Conservation (phyloP, 92 coral and sea anemone species). For the Pocillopora grandis region DNA sequence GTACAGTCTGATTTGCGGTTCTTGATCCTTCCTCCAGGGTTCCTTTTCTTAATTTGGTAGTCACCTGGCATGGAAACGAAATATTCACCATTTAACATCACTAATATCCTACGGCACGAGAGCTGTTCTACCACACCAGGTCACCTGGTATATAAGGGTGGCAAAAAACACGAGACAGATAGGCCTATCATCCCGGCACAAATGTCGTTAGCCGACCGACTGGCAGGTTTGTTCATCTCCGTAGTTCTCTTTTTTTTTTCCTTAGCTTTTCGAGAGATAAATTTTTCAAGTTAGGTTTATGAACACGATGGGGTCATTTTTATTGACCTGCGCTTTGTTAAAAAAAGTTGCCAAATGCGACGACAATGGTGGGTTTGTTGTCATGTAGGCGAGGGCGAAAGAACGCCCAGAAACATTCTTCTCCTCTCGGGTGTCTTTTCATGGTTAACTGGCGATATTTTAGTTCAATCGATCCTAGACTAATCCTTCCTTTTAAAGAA, state of each 20-base stretch:
- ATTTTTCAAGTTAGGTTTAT: background rate
- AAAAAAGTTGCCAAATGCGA: conserved; percentile 31
- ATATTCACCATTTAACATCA: conserved; percentile 32
- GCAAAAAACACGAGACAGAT: conserved; percentile 2
- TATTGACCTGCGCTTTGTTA: conserved; percentile 40
- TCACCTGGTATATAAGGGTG: conserved; percentile 26
- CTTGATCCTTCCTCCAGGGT: conserved; percentile 51
- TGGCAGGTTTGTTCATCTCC: conserved; percentile 66
- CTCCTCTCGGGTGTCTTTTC: conserved; percentile 29
- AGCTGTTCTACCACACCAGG: conserved; percentile 31
- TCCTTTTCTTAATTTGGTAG: conserved; percentile 31
- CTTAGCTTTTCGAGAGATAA: background rate
- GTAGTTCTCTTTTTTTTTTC: background rate
- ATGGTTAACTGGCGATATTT: conserved; percentile 22
- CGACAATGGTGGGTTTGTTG: conserved; percentile 43
- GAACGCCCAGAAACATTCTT: conserved; percentile 29
- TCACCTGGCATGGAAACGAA: conserved; percentile 52
- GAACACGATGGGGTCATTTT: conserved; percentile 32
- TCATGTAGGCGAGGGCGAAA: conserved; percentile 12
- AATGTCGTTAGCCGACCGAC: conserved; percentile 88
- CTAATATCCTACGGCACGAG: conserved; percentile 31
- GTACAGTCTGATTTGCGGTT: conserved; percentile 46
- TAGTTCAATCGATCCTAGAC: background rate
- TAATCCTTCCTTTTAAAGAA: conserved; percentile 45
- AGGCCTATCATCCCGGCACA: conserved; percentile 1